Base-by-base conservation (phyloP, 2,888 invertebrate genomes). In the Eilema sororculum region DNA sequence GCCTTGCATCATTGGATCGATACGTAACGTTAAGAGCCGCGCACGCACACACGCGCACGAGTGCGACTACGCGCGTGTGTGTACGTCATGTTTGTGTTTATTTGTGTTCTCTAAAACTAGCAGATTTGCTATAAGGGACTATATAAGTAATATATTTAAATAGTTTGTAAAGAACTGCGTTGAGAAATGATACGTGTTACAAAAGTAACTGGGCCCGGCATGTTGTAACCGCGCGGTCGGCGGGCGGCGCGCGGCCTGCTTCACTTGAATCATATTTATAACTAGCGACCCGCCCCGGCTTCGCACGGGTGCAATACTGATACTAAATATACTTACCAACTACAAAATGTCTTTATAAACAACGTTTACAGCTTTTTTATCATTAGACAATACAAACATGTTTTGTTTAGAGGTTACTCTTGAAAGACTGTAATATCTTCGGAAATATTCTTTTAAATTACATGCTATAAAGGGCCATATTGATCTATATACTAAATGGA, bases 11-110 rank as follows among this genome's bases (percentile, higher is more conserved):
- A 58, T 52, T 65, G 13, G 22, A 33, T 52, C n/a, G 13, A 57
- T 57, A 63, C 63, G 69, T 69, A 69, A 65, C 56, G 69, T 65
- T 69, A 65, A 65, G 25, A 37, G 52, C 52, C 52, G 2, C 52
- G n/a, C 37, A 9, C 56, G 10, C n/a, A n/a, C 56, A 10, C 56
- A 56, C 5, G n/a, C 16, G 20, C 9, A 20, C 22, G 12, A 20
- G 41, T 24, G 10, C n/a, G 46, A 20, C 12, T 41, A 10, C 59
- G 28, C 3, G 20, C 20, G 33, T 8, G 22, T 37, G 24, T 2
- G 33, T 33, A 2, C 8, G 9, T 25, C 33, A 10, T 22, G n/a
- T 61, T 1, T 41, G 1, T 63, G 25, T 52, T n/a, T 46, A n/a
- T 22, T 52, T n/a, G 25, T 28, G 25, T 28, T n/a, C 10, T 46